Evolutionary conservation across 2,888 invertebrate genomes (phyloP).

Genomic region (Coenonympha arcania): DNA sequence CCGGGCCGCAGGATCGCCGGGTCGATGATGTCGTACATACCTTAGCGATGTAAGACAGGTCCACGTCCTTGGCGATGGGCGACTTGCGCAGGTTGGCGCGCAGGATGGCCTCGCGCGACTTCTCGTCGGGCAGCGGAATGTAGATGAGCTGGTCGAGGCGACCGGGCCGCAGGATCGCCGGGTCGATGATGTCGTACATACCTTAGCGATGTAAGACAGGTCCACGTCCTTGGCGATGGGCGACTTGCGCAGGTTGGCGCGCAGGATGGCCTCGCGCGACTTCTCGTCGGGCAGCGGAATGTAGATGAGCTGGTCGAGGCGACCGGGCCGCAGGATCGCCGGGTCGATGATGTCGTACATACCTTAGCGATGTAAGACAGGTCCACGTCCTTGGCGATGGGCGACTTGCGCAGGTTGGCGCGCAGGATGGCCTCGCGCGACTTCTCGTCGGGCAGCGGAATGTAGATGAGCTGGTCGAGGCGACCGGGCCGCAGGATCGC

Average conservation of each 20-base stretch:
- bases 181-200: too few species aligned
- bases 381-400: constrained; percentile 96
- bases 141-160: constrained; percentile 99
- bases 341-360: too few species aligned
- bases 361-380: constrained; percentile 89
- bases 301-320: constrained; percentile 99
- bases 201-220: constrained; percentile 87
- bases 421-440: constrained; percentile 97
- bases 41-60: constrained; percentile 89
- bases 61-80: constrained; percentile 95
- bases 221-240: constrained; percentile 97
- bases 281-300: constrained; percentile 99
- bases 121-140: constrained; percentile 99
- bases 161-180: constrained; percentile 98
- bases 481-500: constrained; percentile 99
- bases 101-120: constrained; percentile 96
- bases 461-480: constrained; percentile 99
- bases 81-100: constrained; percentile 97
- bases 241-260: constrained; percentile 95
- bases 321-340: constrained; percentile 97
- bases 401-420: constrained; percentile 96
- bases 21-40: too few species aligned
- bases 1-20: constrained; percentile 99
- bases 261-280: constrained; percentile 96
- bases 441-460: constrained; percentile 99